A percentile compares a stretch with the other conserved stretches of the same genome.
Conservation (phyloP, 2,797 vertebrate species). For the Lepilemur septentrionalis region DNA sequence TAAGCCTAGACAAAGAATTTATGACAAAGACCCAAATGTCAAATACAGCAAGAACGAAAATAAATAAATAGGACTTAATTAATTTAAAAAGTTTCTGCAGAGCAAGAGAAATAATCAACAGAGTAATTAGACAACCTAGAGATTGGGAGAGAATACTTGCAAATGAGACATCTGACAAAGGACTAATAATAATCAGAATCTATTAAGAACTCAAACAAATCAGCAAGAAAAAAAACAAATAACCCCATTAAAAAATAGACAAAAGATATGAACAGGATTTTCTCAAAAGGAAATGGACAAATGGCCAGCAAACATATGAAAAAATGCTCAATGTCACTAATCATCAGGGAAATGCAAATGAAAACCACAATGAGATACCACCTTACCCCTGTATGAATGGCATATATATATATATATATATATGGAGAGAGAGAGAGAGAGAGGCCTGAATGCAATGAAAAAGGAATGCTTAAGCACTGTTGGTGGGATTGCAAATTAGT, state of each 20-base stretch:
- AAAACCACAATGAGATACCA: background rate
- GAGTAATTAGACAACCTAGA: background rate
- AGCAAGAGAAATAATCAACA: background rate
- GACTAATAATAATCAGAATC: background rate
- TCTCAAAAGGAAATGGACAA: background rate
- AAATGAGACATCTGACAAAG: background rate
- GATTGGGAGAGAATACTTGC: background rate
- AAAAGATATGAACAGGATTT: background rate
- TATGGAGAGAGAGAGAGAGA: no score
- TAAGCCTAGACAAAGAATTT: no score
- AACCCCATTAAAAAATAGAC: background rate
- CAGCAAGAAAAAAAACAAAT: background rate
- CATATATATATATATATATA: no score
- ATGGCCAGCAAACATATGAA: background rate
- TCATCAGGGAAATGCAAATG: background rate
- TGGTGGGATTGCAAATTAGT: background rate
- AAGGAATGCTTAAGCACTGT: background rate
- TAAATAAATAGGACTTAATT: background rate
- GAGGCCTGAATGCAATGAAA: background rate
- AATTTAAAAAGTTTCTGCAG: background rate
- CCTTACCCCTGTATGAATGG: background rate
- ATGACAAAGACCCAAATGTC: no score
- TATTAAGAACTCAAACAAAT: background rate
- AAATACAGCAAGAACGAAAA: no score
- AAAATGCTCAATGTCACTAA: background rate